Conservation (phyloP, 2,888 invertebrate genomes). For the Callinectes sapidus region DNA sequence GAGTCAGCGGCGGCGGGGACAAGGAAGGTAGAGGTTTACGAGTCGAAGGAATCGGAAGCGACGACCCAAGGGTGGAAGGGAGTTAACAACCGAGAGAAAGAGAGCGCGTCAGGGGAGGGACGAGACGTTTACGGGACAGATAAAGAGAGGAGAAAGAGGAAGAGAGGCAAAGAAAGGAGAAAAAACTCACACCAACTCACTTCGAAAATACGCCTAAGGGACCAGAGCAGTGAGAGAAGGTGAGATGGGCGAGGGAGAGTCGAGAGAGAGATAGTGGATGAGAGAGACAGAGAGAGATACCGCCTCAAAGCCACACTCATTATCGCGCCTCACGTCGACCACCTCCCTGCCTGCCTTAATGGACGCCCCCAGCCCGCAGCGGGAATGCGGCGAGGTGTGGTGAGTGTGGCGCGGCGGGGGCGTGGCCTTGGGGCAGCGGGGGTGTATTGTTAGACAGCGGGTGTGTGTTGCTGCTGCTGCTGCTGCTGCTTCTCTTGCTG, state of each 20-base stretch:
- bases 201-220: background rate
- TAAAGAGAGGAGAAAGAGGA: slow-evolving; percentile 30
- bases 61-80: slow-evolving; percentile 26
- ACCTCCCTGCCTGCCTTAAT: slow-evolving; percentile 14
- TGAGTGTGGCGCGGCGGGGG: background rate
- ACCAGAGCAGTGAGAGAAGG: background rate
- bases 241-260: background rate
- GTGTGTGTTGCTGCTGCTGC: background rate
- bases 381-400: slow-evolving; percentile 10
- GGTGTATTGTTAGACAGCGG: background rate
- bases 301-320: slow-evolving; percentile 36
- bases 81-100: slow-evolving; percentile 37
- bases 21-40: slow-evolving; percentile 27
- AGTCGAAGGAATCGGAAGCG: slow-evolving; percentile 18
- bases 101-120: slow-evolving; percentile 6
- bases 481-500: background rate
- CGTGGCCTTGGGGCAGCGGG: slow-evolving; percentile 6
- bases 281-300: background rate
- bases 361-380: background rate
- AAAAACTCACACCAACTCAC: background rate
- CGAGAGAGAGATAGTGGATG: background rate
- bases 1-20: background rate
- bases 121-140: slow-evolving; percentile 30
- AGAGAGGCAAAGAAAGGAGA: slow-evolving; percentile 16
- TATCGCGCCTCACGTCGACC: slow-evolving; percentile 13